phyloP scores from a whole-genome alignment of 2,797 vertebrate species.

The Pseudochirops cupreus region DNA sequence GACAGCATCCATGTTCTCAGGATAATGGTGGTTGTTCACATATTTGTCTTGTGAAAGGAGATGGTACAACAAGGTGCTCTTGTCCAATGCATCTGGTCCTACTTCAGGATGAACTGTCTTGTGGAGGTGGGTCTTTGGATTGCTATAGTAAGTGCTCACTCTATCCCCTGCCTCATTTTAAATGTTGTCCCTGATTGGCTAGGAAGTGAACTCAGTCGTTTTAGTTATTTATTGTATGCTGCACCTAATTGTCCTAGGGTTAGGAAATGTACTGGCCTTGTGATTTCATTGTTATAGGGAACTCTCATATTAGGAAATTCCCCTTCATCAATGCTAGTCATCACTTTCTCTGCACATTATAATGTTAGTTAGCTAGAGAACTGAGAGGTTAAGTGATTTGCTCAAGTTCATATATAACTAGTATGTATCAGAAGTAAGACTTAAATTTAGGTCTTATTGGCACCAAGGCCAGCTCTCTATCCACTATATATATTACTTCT shows the following conservation, averaged over 20 bases:
- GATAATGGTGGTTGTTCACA: conserved; percentile 98
- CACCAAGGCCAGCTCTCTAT: neutral
- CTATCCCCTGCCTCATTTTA: neutral
- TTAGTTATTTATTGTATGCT: neutral
- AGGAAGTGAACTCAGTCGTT: neutral
- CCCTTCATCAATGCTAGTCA: neutral
- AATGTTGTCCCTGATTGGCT: neutral
- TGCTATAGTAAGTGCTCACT: neutral
- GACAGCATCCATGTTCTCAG: conserved; percentile 95
- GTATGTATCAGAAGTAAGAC: neutral
- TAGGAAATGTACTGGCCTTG: neutral
- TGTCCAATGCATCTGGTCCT: conserved; percentile 97
- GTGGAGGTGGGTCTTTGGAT: conserved; percentile 89
- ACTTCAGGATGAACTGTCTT: conserved; percentile 96
- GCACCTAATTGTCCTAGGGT: neutral
- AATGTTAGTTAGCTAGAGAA: neutral
- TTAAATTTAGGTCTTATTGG: neutral
- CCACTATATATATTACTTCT: neutral
- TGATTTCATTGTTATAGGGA: neutral
- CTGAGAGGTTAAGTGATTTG: neutral
- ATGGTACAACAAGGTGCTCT: conserved; percentile 96
- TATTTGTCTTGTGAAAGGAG: conserved; percentile 98
- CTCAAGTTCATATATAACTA: neutral
- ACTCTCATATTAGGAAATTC: neutral
- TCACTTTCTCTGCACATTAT: neutral